These are phyloP conservation scores for Macaria notata DNA, from an alignment of 2,888 invertebrate species.

Conservation along the genomic window DNA sequence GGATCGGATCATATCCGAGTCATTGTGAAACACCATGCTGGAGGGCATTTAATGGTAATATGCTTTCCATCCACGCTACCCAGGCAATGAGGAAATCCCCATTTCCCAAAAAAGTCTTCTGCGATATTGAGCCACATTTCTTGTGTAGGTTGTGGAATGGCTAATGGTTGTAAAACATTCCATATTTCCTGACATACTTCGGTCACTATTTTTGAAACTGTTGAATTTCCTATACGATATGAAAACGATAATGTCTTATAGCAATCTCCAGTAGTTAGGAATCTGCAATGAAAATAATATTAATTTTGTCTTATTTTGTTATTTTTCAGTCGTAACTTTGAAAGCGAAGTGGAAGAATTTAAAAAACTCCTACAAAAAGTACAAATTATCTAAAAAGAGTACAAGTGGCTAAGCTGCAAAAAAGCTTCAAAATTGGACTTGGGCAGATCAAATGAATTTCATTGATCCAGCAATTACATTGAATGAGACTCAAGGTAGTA, in stretches of 20 bases:
- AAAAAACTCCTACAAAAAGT: conserved; percentile 18
- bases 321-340: conserved; percentile 23
- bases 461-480: conserved; percentile 27
- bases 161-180: conserved; percentile 10
- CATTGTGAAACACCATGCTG: too few species aligned
- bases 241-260: conserved; percentile 5
- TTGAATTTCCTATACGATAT: conserved; percentile 5
- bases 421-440: conserved; percentile 25
- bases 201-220: conserved; percentile 14
- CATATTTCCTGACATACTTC: conserved; percentile 11
- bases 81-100: conserved; percentile 13
- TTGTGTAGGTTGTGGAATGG: conserved; percentile 4
- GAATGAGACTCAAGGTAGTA: conserved; percentile 24
- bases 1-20: too few species aligned
- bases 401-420: conserved; percentile 15
- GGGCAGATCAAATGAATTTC: conserved; percentile 29
- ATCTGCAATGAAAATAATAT: conserved; percentile 11
- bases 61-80: conserved; percentile 18
- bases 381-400: conserved; percentile 6
- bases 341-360: conserved; percentile 22
- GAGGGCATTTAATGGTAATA: conserved; percentile 11
- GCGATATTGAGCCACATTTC: conserved; percentile 5
- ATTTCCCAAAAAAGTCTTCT: conserved; percentile 1
- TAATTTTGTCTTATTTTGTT: conserved; percentile 20
- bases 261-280: conserved; percentile 3